These are phyloP conservation scores for Melopsittacus undulatus DNA, from an alignment of 2,797 vertebrate species.

Conservation along the genomic window DNA sequence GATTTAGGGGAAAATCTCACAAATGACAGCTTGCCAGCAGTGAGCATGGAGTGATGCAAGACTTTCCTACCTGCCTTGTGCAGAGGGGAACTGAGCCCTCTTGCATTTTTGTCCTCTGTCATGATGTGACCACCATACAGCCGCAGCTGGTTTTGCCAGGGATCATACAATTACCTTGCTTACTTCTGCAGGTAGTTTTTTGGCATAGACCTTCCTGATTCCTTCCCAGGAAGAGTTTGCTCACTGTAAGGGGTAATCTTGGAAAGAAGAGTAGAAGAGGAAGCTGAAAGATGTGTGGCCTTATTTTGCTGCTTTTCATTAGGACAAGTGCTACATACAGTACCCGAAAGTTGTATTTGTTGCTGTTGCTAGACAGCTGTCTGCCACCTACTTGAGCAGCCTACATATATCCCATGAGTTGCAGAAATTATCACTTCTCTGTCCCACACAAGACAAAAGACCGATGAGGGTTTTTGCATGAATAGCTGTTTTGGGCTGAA, in stretches of 20 bases:
- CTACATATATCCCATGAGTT: background rate
- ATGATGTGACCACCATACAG: background rate
- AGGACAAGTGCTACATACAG: background rate
- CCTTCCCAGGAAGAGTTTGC: background rate
- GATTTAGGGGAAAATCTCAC: background rate
- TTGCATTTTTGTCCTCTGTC: background rate
- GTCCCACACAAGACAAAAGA: background rate
- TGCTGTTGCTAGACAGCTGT: background rate
- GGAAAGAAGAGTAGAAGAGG: background rate
- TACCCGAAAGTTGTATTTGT: background rate
- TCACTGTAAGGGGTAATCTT: background rate
- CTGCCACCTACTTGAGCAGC: background rate
- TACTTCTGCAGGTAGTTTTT: background rate
- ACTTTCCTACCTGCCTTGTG: background rate
- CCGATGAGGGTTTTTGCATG: background rate
- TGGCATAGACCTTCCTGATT: background rate
- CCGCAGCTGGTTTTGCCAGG: background rate
- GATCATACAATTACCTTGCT: background rate
- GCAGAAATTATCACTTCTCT: background rate
- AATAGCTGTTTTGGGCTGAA: background rate
- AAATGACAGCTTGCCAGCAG: fast-evolving
- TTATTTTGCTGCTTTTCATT: background rate
- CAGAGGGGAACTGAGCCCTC: fast-evolving
- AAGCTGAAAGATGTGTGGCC: background rate
- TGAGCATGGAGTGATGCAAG: background rate